Conservation (phyloP, 2,888 invertebrate species). For the Leptopilina myrica region DNA sequence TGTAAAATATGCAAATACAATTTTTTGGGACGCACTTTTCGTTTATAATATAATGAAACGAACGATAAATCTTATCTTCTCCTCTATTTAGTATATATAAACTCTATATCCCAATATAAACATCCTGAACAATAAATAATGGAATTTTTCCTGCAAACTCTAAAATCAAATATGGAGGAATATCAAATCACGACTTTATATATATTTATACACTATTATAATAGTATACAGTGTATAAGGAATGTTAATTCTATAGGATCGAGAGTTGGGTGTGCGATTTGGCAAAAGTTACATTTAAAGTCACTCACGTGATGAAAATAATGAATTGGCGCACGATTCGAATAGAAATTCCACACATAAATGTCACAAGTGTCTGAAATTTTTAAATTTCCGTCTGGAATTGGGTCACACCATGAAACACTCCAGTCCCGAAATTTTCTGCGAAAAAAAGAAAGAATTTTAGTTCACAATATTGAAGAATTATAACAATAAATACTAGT, state of each 20-base stretch:
- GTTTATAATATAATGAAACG: background rate
- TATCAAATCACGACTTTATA: slow-evolving; percentile 1
- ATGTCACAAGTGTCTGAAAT: background rate
- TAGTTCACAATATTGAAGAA: too few relatives aligned
- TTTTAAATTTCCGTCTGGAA: background rate
- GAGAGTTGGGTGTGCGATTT: slow-evolving; percentile 15
- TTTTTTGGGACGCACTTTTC: slow-evolving; percentile 21
- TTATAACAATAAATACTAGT: too few relatives aligned
- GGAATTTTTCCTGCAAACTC: background rate
- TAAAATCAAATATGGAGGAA: background rate
- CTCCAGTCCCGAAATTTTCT: background rate
- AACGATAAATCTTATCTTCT: background rate
- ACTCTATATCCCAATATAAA: background rate
- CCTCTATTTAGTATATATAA: too few relatives aligned
- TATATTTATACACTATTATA: too few relatives aligned
- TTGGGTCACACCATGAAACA: background rate
- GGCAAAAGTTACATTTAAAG: background rate
- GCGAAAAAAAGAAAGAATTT: too few relatives aligned
- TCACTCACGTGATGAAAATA: background rate
- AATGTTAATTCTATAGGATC: background rate
- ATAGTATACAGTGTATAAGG: background rate
- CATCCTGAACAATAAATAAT: slow-evolving; percentile 14
- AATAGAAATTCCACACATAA: slow-evolving; percentile 2
- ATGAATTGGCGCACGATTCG: background rate
- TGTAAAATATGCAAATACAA: background rate